Conservation (phyloP, 2,888 invertebrate genomes). For the Chrysolina americana region DNA sequence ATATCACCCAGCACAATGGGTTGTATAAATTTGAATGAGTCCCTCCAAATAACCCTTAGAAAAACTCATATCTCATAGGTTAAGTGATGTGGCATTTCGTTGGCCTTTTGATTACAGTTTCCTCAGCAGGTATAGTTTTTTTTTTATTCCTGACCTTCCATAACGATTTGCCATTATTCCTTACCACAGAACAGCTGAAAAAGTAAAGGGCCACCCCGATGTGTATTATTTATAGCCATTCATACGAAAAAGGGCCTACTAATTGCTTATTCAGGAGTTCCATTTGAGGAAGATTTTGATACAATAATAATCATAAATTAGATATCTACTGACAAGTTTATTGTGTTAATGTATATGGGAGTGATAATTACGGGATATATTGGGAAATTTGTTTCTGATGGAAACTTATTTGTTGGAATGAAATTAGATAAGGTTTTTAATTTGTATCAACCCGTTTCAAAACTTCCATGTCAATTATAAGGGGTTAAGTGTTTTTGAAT, state of each 20-base stretch:
- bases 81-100: slow-evolving; percentile 25
- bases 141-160: slow-evolving; percentile 42
- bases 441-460: slow-evolving; percentile 1
- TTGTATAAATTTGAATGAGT: slow-evolving; percentile 15
- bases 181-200: slow-evolving; percentile 44
- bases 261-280: slow-evolving; percentile 31
- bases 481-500: not conserved
- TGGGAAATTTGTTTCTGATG: slow-evolving; percentile 7
- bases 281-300: not conserved
- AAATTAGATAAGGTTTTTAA: not conserved
- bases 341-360: not conserved
- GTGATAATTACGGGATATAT: slow-evolving; percentile 4
- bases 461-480: not conserved
- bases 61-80: slow-evolving; percentile 16
- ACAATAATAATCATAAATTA: slow-evolving; percentile 1
- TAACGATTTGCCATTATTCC: slow-evolving; percentile 40
- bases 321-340: slow-evolving; percentile 8
- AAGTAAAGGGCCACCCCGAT: slow-evolving; percentile 42
- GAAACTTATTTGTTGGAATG: not conserved
- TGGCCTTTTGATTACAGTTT: slow-evolving; percentile 25
- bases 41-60: slow-evolving; percentile 22
- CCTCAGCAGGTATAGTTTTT: slow-evolving; percentile 33
- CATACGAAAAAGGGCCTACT: slow-evolving; percentile 15
- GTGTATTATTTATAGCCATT: slow-evolving; percentile 34
- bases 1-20: slow-evolving; percentile 16